phyloP scores from a whole-genome alignment of 2,797 vertebrate species.

The Leptatherina wallacei region DNA sequence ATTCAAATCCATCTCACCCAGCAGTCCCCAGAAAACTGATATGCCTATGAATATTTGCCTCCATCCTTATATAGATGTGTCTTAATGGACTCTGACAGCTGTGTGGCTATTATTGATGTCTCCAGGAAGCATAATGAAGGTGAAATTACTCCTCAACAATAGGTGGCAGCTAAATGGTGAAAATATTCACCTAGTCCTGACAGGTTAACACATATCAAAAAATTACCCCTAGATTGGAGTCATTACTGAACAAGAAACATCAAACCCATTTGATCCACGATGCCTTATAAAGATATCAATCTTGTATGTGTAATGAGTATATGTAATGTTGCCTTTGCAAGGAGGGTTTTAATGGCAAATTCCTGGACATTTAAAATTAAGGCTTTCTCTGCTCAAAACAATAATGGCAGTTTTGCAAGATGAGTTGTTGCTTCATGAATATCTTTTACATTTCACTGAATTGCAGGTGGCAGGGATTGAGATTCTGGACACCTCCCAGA shows the following conservation, averaged over 20 bases:
- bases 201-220: slow-evolving; percentile 78
- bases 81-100: slow-evolving; percentile 83
- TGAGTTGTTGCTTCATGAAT: slow-evolving; percentile 58
- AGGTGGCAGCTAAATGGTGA: slow-evolving; percentile 76
- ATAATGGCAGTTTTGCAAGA: slow-evolving; percentile 29
- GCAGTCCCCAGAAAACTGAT: slow-evolving; percentile 71
- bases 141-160: slow-evolving; percentile 79
- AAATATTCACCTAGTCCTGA: slow-evolving; percentile 77
- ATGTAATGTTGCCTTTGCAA: slow-evolving; percentile 29
- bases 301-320: slow-evolving; percentile 49
- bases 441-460: slow-evolving; percentile 49
- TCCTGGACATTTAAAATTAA: slow-evolving; percentile 31
- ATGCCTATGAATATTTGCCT: slow-evolving; percentile 73
- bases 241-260: slow-evolving; percentile 66
- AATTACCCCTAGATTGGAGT: slow-evolving; percentile 59
- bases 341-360: slow-evolving; percentile 50
- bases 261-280: slow-evolving; percentile 54
- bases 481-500: slow-evolving; percentile 74
- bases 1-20: slow-evolving; percentile 72
- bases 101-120: slow-evolving; percentile 80
- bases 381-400: slow-evolving; percentile 41
- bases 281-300: slow-evolving; percentile 49
- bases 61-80: slow-evolving; percentile 75
- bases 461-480: slow-evolving; percentile 70
- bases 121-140: slow-evolving; percentile 78